Conservation (phyloP, 2,797 vertebrate species). For the Podarcis lilfordi region DNA sequence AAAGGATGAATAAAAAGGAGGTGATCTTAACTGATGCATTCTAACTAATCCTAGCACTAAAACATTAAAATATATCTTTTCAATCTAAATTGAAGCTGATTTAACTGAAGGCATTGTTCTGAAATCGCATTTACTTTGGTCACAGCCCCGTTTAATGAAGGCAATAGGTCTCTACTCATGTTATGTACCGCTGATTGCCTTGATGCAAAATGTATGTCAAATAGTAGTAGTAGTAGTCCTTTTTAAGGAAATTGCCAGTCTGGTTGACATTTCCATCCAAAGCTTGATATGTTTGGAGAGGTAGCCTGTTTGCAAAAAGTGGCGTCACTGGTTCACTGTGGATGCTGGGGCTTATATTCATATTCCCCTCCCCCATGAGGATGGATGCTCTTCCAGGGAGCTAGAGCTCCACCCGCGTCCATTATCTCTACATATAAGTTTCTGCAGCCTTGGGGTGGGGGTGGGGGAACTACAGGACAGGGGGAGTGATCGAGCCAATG, state of each 20-base stretch:
- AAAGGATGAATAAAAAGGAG: background rate
- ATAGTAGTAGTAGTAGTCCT: background rate
- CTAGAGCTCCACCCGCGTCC: background rate
- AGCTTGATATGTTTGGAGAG: background rate
- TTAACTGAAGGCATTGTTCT: constrained; percentile 10
- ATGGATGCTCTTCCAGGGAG: background rate
- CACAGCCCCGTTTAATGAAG: background rate
- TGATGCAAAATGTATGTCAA: background rate
- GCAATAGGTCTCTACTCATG: background rate
- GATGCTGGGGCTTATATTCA: background rate
- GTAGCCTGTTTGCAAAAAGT: background rate
- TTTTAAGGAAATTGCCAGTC: background rate
- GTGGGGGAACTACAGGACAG: background rate
- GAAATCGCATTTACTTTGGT: background rate
- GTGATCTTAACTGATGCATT: accelerated
- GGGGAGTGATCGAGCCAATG: background rate
- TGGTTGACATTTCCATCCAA: background rate
- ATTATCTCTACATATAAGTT: too few relatives aligned
- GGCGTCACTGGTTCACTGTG: background rate
- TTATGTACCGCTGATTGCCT: background rate
- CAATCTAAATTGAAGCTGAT: background rate
- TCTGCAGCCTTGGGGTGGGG: background rate
- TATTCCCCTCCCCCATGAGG: background rate
- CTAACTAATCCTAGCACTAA: background rate
- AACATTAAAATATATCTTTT: background rate